phyloP scores from a whole-genome alignment of 1,140 invertebrate species.

The Drosophila bocqueti region DNA sequence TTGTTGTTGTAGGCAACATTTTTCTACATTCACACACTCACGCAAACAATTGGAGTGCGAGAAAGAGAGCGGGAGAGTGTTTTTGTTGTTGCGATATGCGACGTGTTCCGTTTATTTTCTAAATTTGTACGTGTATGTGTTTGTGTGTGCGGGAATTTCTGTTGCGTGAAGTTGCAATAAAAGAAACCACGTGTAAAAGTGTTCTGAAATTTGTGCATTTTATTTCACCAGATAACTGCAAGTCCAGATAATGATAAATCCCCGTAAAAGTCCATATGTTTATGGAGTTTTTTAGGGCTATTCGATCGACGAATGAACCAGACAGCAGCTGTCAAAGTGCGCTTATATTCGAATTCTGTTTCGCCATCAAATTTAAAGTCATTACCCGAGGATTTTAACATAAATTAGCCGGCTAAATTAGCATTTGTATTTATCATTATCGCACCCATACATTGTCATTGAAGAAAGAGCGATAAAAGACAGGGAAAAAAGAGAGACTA shows the following conservation, averaged over 20 bases:
- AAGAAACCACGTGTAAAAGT: slow-evolving; percentile 62
- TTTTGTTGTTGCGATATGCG: slow-evolving; percentile 34
- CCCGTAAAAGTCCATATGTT: not conserved
- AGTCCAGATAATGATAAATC: not conserved
- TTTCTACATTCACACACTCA: slow-evolving; percentile 31
- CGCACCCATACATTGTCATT: slow-evolving; percentile 17
- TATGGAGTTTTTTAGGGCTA: not conserved
- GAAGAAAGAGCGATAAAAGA: not conserved
- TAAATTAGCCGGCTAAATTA: slow-evolving; percentile 52
- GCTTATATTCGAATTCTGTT: not conserved
- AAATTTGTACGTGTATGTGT: slow-evolving; percentile 24
- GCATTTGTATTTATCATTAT: slow-evolving; percentile 41
- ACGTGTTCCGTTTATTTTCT: slow-evolving; percentile 63
- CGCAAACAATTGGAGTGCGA: slow-evolving; percentile 24
- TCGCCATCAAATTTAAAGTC: slow-evolving; percentile 10
- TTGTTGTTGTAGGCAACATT: slow-evolving; percentile 41
- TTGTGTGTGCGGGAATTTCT: slow-evolving; percentile 60
- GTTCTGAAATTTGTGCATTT: slow-evolving; percentile 28
- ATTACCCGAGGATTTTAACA: slow-evolving; percentile 20
- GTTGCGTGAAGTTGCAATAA: slow-evolving; percentile 71
- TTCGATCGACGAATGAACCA: not conserved
- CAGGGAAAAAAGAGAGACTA: not conserved
- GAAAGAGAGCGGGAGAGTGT: slow-evolving; percentile 18
- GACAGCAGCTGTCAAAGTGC: not conserved
- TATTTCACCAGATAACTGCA: not conserved